Base-by-base conservation (phyloP, 2,113 vertebrate species). In the Seriola aureovittata region DNA sequence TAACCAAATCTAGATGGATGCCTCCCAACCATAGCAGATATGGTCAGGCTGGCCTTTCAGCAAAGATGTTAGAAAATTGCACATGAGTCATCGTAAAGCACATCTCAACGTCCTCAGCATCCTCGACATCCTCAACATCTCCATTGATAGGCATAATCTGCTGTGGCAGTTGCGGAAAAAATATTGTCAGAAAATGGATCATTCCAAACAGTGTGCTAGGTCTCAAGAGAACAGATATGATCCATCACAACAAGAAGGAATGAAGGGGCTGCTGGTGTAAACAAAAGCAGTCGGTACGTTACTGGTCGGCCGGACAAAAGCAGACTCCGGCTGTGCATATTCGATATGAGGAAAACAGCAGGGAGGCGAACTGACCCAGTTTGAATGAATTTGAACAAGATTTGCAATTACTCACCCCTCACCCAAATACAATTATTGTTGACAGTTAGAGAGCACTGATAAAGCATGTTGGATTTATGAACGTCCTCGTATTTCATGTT, bases 171-270 rank as follows among this genome's bases (percentile, higher is more conserved):
- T 58, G 81, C 55, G 6, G 64, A 85, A 85, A 85, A 85, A 85
- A 85, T 78, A 80, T 72, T 84, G 80, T 78, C 60, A 70, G 81
- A 79, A 86, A 84, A 92, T 63, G 66, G 71, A 87, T 89, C 76
- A 87, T 91, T 85, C 58, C 46, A 50, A 80, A 75, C 71, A 55
- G 46, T n/a, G 59, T 29, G 48, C 54, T 55, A 12, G 5, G 71
- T 84, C 85, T 85, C 29, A 0, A 23, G 68, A 77, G 71, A 85
- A 46, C 14, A 11, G 57, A 32, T 69, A 63, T 60, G 64, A 85
- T 91, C 71, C 69, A 71, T 82, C 77, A 88, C 63, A 78, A 81
- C 44, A 16, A 52, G 44, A 60, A 68, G 54, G 19, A 44, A 73
- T 71, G 58, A 87, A 71, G 46, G 52, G 77, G 34, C 63, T 80